Base-by-base conservation (phyloP, 2,797 vertebrate genomes). In the Sebastes jordani region DNA sequence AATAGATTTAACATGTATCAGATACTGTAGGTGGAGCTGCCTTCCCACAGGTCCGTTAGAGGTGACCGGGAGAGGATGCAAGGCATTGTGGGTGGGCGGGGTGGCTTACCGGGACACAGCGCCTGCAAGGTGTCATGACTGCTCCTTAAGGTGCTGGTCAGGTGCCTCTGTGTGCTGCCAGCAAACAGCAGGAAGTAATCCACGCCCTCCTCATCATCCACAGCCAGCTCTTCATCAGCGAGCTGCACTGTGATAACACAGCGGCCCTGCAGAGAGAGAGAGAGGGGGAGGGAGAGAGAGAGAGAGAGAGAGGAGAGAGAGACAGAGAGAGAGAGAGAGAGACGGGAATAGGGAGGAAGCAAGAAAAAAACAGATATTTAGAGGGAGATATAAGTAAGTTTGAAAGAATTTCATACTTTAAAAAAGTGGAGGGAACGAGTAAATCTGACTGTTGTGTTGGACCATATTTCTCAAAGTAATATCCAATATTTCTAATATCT, bases 121-220 rank as follows among this genome's bases (percentile, higher is more conserved):
- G 97, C 97, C 89, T 98, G 96, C 90, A 99, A 89, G 11, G 95
- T 98, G 81, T 96, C 96, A 85, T 96, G 94, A 78, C 95, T 96
- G 88, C 96, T 94, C 87, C 96, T 97, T 58, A 95, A 92, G 0
- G 97, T 97, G 92, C 97, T 99, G 89, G 97, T 95, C 84, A 98
- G 96, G 92, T 99, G 98, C 68, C 95, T 97, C 90, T 97, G 96
- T 55, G 96, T 95, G 63, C 97, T 98, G 55, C 98, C 98, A 71
- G 95, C 94, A 87, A 99, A 98, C 79, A 97, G 92, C 90, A 99
- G 96, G 93, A 98, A 99, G 91, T 97, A 97, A 88, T 96, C 95
- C 72, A 95, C 96, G 86, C 95, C 97, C 92, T 97, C 95, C 80
- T 95, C 96, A 62, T 96, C 91, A 63, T 96, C 91, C 63, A 91